A percentile compares a stretch with the other conserved stretches of the same genome.
Conservation (phyloP, 2,113 vertebrate genomes). For the Bostrychus sinensis region DNA sequence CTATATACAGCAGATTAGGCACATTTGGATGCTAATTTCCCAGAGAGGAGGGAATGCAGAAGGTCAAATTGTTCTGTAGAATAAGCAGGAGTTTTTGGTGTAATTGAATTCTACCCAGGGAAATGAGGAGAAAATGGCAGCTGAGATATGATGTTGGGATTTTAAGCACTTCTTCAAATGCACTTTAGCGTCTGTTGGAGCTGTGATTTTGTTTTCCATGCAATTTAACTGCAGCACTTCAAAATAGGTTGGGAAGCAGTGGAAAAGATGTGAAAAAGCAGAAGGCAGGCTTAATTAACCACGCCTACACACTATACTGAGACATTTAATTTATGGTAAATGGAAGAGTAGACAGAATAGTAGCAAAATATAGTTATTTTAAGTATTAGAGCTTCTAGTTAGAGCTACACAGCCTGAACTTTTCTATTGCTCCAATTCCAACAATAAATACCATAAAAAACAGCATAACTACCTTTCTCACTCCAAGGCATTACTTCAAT, state of each 20-base stretch:
- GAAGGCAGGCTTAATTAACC: constrained; percentile 1
- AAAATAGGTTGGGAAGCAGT: constrained; percentile 19
- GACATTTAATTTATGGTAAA: not conserved
- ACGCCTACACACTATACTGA: not conserved
- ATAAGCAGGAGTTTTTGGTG: constrained; percentile 26
- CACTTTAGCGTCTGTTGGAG: constrained; percentile 13
- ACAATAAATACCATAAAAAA: no score
- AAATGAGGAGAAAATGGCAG: not conserved
- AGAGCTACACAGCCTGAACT: no score
- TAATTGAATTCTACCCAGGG: constrained; percentile 40
- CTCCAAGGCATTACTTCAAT: no score
- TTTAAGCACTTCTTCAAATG: constrained; percentile 11
- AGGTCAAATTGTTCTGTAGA: constrained; percentile 56
- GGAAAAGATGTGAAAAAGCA: constrained; percentile 16
- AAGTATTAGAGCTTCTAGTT: no score
- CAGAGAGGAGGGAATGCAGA: constrained; percentile 31
- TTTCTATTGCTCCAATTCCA: no score
- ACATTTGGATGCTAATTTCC: constrained; percentile 69
- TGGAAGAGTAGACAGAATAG: not conserved
- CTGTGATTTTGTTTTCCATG: constrained; percentile 18
- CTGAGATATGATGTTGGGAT: constrained; percentile 3
- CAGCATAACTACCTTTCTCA: no score
- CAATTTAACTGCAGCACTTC: constrained; percentile 9
- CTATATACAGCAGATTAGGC: constrained; percentile 59
- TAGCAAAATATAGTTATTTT: no score